Percentiles rank a stretch among this genome's conserved stretches.
These are phyloP conservation scores for Euglossa dilemma DNA, from an alignment of 1,140 invertebrate species.

Conservation along the genomic window DNA sequence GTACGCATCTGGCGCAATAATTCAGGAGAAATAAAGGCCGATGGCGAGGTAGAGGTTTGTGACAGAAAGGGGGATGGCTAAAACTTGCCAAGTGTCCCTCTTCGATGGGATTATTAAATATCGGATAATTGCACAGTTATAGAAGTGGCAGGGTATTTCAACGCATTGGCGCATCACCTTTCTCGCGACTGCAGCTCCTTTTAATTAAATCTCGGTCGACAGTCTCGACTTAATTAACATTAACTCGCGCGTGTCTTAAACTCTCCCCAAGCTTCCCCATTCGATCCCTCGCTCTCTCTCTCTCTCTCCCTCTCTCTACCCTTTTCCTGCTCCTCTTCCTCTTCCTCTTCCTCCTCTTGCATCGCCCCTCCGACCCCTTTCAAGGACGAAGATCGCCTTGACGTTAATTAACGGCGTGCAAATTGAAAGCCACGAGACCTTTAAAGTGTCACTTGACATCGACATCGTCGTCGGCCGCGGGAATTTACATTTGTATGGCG, in stretches of 20 bases:
- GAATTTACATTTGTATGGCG: slow-evolving; percentile 40
- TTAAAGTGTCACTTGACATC: slow-evolving; percentile 53
- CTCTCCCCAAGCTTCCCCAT: slow-evolving; percentile 2
- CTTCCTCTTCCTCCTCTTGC: not conserved
- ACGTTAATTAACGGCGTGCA: slow-evolving; percentile 62
- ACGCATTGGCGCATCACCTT: slow-evolving; percentile 8
- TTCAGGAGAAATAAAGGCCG: not conserved
- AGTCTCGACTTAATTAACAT: slow-evolving; percentile 70
- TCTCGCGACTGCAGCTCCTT: slow-evolving; percentile 44
- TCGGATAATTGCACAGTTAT: slow-evolving; percentile 53
- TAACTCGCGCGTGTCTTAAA: slow-evolving; percentile 60
- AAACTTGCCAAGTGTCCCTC: slow-evolving; percentile 12
- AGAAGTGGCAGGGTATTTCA: slow-evolving; percentile 15
- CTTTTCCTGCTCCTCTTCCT: not conserved
- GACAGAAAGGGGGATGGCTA: not conserved
- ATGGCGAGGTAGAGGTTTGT: not conserved
- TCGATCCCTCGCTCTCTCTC: not conserved
- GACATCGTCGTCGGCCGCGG: slow-evolving; percentile 34
- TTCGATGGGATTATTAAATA: slow-evolving; percentile 57
- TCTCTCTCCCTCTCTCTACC: not conserved
- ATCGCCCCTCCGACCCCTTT: not conserved
- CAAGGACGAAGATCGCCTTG: slow-evolving; percentile 35
- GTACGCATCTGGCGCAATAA: not conserved
- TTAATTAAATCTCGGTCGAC: slow-evolving; percentile 68
- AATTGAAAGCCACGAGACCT: slow-evolving; percentile 63